phyloP scores from a whole-genome alignment of 2,113 vertebrate genomes.

The Tupaia chinensis region DNA sequence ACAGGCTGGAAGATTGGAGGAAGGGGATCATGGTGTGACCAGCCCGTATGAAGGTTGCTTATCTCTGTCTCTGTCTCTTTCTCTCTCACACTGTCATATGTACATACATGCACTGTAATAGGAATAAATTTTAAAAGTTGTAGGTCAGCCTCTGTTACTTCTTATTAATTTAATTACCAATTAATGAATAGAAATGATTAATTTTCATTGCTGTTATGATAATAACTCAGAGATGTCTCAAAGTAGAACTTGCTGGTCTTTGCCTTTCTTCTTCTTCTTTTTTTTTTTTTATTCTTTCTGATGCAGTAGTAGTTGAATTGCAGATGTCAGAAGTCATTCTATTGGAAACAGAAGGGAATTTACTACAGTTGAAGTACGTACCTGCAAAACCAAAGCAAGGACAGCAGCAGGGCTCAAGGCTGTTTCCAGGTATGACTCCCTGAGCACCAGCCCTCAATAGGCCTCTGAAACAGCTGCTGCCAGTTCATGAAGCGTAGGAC shows the following conservation, averaged over 20 bases:
- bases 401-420: not conserved
- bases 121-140: too few species aligned
- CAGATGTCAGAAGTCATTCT: not conserved
- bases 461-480: not conserved
- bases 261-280: constrained; percentile 12
- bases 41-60: too few species aligned
- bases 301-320: not conserved
- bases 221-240: constrained; percentile 39
- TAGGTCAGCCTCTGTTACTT: constrained; percentile 32
- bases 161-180: constrained; percentile 57
- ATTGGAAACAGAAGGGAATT: not conserved
- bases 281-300: not conserved
- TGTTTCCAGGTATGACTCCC: not conserved
- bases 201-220: constrained; percentile 39
- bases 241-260: not conserved
- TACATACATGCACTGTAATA: too few species aligned
- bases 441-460: not conserved
- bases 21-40: too few species aligned
- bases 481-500: too few species aligned
- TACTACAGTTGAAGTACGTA: not conserved
- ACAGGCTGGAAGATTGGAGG: too few species aligned
- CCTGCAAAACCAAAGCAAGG: not conserved
- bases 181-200: constrained; percentile 62
- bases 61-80: too few species aligned
- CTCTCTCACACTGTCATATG: too few species aligned